A percentile compares a stretch with the other conserved stretches of the same genome.
phyloP scores from a whole-genome alignment of 2,797 vertebrate species.

The Hydrocynus forskahlii region DNA sequence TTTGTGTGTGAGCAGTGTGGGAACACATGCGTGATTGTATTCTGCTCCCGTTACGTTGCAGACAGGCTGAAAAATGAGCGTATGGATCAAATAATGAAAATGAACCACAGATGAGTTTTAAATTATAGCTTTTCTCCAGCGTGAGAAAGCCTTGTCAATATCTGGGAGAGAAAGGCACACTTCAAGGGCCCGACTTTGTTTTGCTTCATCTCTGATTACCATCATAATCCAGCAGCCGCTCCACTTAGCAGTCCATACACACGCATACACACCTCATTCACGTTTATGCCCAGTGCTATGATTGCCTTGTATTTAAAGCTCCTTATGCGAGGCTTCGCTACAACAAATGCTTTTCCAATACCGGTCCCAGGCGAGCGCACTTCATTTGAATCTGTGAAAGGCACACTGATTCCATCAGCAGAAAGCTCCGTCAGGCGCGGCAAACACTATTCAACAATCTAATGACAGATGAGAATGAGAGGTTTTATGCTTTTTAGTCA shows the following conservation, averaged over 20 bases:
- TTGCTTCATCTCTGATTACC: conserved; percentile 84
- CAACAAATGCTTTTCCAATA: conserved; percentile 85
- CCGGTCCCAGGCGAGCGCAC: conserved; percentile 81
- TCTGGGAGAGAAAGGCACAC: conserved; percentile 46
- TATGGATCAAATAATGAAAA: conserved; percentile 79
- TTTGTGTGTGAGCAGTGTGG: background rate
- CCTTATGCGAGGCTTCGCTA: conserved; percentile 78
- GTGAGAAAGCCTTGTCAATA: conserved; percentile 60
- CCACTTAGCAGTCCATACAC: conserved; percentile 73
- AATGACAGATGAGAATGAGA: conserved; percentile 39
- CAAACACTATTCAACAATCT: conserved; percentile 75
- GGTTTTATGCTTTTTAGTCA: conserved; percentile 19
- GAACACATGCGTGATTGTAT: conserved; percentile 16
- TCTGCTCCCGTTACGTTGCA: conserved; percentile 67
- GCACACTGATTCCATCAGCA: conserved; percentile 84
- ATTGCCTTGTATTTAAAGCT: conserved; percentile 84
- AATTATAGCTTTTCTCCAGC: conserved; percentile 76
- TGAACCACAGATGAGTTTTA: conserved; percentile 80
- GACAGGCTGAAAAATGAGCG: conserved; percentile 79
- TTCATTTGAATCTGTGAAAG: conserved; percentile 85
- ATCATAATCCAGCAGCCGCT: conserved; percentile 81
- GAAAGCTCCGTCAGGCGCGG: conserved; percentile 77
- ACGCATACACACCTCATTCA: conserved; percentile 58
- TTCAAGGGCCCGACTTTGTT: conserved; percentile 81
- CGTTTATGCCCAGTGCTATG: conserved; percentile 74